A percentile compares a stretch with the other conserved stretches of the same genome.
Evolutionary conservation across 2,797 vertebrate species (phyloP).

Genomic region (Gobio occitaniae): DNA sequence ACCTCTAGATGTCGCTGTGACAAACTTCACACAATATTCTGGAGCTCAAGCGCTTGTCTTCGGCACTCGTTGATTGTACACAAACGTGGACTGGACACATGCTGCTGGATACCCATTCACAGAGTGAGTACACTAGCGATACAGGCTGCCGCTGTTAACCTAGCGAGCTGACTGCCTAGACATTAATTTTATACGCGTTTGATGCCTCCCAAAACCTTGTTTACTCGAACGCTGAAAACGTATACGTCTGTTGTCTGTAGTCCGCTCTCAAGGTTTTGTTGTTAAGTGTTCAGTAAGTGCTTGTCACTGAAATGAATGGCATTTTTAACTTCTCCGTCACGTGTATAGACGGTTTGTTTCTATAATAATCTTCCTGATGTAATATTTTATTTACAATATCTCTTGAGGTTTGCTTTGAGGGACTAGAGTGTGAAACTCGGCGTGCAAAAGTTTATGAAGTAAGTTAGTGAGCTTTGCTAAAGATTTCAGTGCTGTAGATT

Average conservation of each 20-base stretch:
- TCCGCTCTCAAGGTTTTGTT: neutral
- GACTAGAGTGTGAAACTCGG: neutral
- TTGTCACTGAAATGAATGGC: neutral
- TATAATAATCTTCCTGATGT: neutral
- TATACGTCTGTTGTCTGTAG: neutral
- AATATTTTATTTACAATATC: neutral
- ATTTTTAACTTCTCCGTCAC: neutral
- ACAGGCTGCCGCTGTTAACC: neutral
- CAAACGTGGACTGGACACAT: neutral
- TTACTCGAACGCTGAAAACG: neutral
- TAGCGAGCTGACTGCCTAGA: neutral
- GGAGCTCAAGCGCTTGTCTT: neutral
- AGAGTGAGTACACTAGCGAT: constrained; percentile 12
- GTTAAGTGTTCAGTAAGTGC: neutral
- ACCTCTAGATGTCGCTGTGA: constrained; percentile 49
- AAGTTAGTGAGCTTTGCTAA: neutral
- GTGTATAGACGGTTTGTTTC: neutral
- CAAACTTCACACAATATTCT: neutral
- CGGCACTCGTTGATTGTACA: constrained; percentile 19
- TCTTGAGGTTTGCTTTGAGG: neutral
- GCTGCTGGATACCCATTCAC: neutral
- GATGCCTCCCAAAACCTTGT: neutral
- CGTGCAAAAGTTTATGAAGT: neutral
- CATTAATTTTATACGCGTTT: neutral
- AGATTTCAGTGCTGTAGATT: constrained; percentile 4